Base-by-base conservation (phyloP, 1,140 invertebrate species). In the Drosophila grimshawi region DNA sequence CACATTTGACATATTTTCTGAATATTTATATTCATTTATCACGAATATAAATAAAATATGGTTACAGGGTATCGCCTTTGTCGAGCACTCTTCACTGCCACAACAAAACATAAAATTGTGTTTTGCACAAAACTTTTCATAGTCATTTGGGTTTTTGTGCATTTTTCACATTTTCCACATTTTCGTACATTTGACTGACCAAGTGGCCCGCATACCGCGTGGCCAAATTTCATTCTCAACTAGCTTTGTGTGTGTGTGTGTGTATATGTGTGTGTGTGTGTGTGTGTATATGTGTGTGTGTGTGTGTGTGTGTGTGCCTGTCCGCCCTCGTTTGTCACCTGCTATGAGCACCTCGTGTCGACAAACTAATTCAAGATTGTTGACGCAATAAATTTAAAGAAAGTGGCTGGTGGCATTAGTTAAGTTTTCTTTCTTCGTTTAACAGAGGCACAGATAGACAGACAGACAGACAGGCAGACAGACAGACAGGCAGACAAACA, bases 341-440 rank as follows among this genome's bases (percentile, higher is more conserved):
- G 82, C 82, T 88, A 65, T 56, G 41, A 57, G 60, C 78, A 64
- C 46, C 79, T 73, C 78, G 66, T 81, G 75, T 86, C 45, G 75
- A 35, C 46, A 45, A 86, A 78, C 79, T 77, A 67, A 69, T 73
- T 65, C 59, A 11, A 65, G 51, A 11, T 62, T 57, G 75, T 86
- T 88, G 79, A 86, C 86, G 82, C 82, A 86, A 86, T 86, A 88
- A 88, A 88, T 53, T 77, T 67, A 61, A 88, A 88, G 82, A 86
- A 86, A 86, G 82, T 86, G 64, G 64, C 59, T 48, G 11, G 77
- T 55, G 37, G 49, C 49, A 8, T 63, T 78, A 60, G 67, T 77
- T 68, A 68, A 57, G 32, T 78, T 81, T 80, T 19, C 80, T 83
- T 85, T 80, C 72, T 72, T 74, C 51, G 61, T 46, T 78, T 52